phyloP scores from a whole-genome alignment of 2,113 vertebrate genomes.

The Nanger granti region DNA sequence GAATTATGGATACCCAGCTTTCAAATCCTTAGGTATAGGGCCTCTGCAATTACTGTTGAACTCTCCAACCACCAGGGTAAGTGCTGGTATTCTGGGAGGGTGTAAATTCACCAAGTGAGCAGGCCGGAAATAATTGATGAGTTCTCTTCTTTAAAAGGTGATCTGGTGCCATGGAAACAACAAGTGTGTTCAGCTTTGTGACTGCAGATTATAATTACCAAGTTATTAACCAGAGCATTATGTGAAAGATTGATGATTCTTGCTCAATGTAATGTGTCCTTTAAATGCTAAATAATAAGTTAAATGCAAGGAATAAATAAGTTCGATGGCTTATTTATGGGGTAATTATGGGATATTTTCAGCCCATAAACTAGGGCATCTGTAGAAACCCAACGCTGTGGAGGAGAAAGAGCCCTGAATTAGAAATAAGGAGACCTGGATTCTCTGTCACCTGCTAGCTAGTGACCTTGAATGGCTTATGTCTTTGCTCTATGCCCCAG shows the following conservation, averaged over 20 bases:
- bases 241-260: slow-evolving; percentile 60
- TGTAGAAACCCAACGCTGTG: background rate
- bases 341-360: slow-evolving; percentile 69
- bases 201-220: slow-evolving; percentile 64
- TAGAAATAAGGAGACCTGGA: slow-evolving; percentile 33
- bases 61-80: background rate
- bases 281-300: slow-evolving; percentile 73
- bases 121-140: slow-evolving; percentile 55
- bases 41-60: background rate
- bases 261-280: slow-evolving; percentile 57
- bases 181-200: slow-evolving; percentile 41
- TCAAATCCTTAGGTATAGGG: background rate
- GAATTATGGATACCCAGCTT: background rate
- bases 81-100: background rate
- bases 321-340: slow-evolving; percentile 66
- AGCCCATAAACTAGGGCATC: slow-evolving; percentile 65
- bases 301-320: slow-evolving; percentile 71
- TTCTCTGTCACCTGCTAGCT: slow-evolving; percentile 5
- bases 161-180: slow-evolving; percentile 45
- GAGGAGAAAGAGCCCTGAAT: slow-evolving; percentile 24
- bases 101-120: slow-evolving; percentile 5
- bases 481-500: background rate
- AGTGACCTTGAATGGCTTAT: slow-evolving; percentile 27
- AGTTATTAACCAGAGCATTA: slow-evolving; percentile 62
- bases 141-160: slow-evolving; percentile 23